Base-by-base conservation (phyloP, 2,797 vertebrate genomes). In the Aselliscus stoliczkanus region DNA sequence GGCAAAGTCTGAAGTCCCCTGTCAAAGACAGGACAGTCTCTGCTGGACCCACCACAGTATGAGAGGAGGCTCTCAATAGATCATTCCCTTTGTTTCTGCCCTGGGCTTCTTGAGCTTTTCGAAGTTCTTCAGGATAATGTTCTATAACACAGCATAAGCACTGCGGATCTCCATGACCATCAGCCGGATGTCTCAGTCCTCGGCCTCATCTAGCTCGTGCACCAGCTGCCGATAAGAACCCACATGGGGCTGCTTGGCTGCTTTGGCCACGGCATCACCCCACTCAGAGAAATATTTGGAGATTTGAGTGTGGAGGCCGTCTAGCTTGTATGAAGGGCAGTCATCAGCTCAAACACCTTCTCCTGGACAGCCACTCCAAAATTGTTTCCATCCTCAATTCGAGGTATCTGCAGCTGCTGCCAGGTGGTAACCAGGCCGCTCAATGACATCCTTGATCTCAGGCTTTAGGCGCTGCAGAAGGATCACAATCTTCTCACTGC, bases 281-380 rank as follows among this genome's bases (percentile, higher is more conserved):
- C 99, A 98, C 97, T 99, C 99, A 25, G 94, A 99, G 98, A 99
- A 99, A 98, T 99, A 99, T 95, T 99, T 99, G 91, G 99, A 98
- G 94, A 99, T 99, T 93, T 99, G 99, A 56, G 99, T 99, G 96
- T 99, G 99, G 97, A 99, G 99, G 29, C 97, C 99, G 97, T 99
- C 99, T 12, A 99, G 98, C 97, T 99, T 99, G 99, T 99, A 95
- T 99, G 99, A 25, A 99, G 98, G 94, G 96, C 98, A n/a, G 99
- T 99, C 98, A 99, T 98, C 96, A 99, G 97, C 96, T 99, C 99
- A 93, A 99, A 99, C 82, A 99, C 99, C 96, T 99, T 99, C 97
- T 99, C 99, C 99, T 99, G 99, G 21, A 99, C 99, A 6, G 99
- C 99, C 54, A 99, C 99, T 18, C 99, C 99, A 94, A 99, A 99